These are phyloP conservation scores for Caerostris extrusa DNA, from an alignment of 1,140 invertebrate species.

Conservation along the genomic window DNA sequence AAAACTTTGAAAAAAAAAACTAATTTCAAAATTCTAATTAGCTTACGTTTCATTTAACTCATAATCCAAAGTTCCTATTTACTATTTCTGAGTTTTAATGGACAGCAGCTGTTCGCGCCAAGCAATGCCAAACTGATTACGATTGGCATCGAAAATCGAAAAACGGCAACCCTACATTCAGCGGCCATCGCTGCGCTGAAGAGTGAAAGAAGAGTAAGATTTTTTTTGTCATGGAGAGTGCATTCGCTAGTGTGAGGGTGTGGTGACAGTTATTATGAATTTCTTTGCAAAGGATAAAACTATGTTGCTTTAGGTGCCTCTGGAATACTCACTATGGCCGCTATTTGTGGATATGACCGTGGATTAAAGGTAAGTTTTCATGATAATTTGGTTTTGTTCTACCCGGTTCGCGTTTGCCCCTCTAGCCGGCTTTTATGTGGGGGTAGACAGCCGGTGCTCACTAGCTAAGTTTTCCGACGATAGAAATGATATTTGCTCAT, in stretches of 20 bases:
- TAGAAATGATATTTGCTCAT: not conserved
- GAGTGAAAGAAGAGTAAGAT: constrained; percentile 4
- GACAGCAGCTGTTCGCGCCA: constrained; percentile 22
- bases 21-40: no score
- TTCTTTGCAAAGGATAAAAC: constrained; percentile 70
- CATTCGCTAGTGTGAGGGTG: constrained; percentile 52
- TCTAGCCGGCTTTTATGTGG: constrained; percentile 42
- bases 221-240: constrained; percentile 42
- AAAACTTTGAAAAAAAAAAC: no score
- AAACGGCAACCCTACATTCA: constrained; percentile 58
- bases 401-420: not conserved
- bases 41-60: no score
- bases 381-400: not conserved
- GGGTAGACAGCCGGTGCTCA: constrained; percentile 7
- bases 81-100: not conserved
- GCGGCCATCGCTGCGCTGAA: constrained; percentile 64
- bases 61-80: not conserved
- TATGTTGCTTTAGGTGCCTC: constrained; percentile 57
- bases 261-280: constrained; percentile 67
- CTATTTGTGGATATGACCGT: constrained; percentile 71
- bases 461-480: not conserved
- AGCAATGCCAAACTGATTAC: not conserved
- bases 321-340: constrained; percentile 67
- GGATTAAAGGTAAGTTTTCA: constrained; percentile 70
- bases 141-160: constrained; percentile 5